Conservation (phyloP, 2,113 vertebrate genomes). For the Haliaeetus leucogaster region DNA sequence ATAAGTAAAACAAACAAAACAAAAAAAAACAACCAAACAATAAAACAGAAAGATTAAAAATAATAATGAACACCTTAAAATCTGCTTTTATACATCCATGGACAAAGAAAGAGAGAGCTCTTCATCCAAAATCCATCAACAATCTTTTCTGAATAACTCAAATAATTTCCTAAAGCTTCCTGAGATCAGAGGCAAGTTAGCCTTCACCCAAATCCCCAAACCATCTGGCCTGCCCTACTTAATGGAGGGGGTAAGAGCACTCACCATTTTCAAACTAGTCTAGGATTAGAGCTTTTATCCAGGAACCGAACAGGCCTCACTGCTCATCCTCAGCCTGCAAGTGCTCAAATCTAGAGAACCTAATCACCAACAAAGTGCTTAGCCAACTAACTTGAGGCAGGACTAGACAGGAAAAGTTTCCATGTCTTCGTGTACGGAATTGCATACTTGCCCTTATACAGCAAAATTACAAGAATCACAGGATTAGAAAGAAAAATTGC, state of each 20-base stretch:
- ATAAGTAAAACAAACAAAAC: not conserved
- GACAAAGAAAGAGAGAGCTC: not conserved
- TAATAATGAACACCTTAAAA: not conserved
- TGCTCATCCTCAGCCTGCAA: not conserved
- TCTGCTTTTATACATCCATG: not conserved
- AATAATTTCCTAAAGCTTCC: not conserved
- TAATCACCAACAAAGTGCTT: not conserved
- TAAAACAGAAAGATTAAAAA: not conserved
- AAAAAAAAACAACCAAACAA: accelerated
- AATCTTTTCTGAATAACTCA: not conserved
- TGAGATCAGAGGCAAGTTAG: not conserved
- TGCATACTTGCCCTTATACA: not conserved
- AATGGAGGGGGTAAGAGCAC: not conserved
- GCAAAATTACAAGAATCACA: not conserved
- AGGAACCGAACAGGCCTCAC: not conserved
- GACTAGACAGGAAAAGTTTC: not conserved
- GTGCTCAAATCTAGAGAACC: not conserved
- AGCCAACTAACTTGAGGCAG: not conserved
- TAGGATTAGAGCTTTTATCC: not conserved
- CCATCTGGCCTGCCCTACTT: not conserved
- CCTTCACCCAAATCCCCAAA: not conserved
- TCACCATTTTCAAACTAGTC: not conserved
- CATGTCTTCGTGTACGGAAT: accelerated
- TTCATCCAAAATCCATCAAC: not conserved
- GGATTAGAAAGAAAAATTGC: not conserved